Evolutionary conservation across 2,888 invertebrate genomes (phyloP), one percentile per base, ranked within the genome.

Genomic region (Branchipolynoe longqiensis): DNA sequence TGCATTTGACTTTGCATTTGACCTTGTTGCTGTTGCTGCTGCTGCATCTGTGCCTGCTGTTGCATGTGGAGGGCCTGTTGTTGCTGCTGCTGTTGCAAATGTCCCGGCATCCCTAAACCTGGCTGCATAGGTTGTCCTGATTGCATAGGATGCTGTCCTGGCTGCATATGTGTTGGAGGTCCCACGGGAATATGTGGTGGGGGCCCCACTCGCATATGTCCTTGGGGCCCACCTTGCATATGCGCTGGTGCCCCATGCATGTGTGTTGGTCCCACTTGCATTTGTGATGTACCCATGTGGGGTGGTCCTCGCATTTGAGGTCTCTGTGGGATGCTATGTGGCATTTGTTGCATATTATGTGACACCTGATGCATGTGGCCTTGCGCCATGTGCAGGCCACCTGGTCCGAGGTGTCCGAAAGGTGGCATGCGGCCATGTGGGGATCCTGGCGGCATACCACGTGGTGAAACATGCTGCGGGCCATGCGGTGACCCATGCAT

Each of bases 1-100:
- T 14, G 41, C 54, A 78, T 78, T 0, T 54, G 41, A 14, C 78
- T 48, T 28, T 41, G 78, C 28, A 78, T 78, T 12, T n/a, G 78
- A 18, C 78, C 54, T 33, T 41, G 78, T 73, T 33, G 73, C 8
- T 2, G 73, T 73, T 36, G 73, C 38, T 73, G 73, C 36, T 28
- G 28, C 14, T 62, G 62, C 25, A 8, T 22, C 31, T 28, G 62
- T 56, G 22, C n/a, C 25, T 56, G 56, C 56, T 56, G 56, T 14
- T 56, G 56, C 12, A n/a, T n/a, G n/a, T n/a, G n/a, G n/a, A n/a
- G n/a, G n/a, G n/a, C n/a, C n/a, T 56, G 56, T 25, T 56, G 56
- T 62, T 62, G 62, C 25, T 62, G 25, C 31, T 62, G 62, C 25
- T 62, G 62, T 31, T 62, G 62, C 25, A 62, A 3, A 62, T 62